These are phyloP conservation scores for Ceratosolen solmsi DNA, from an alignment of 1,140 invertebrate species.

Conservation along the genomic window DNA sequence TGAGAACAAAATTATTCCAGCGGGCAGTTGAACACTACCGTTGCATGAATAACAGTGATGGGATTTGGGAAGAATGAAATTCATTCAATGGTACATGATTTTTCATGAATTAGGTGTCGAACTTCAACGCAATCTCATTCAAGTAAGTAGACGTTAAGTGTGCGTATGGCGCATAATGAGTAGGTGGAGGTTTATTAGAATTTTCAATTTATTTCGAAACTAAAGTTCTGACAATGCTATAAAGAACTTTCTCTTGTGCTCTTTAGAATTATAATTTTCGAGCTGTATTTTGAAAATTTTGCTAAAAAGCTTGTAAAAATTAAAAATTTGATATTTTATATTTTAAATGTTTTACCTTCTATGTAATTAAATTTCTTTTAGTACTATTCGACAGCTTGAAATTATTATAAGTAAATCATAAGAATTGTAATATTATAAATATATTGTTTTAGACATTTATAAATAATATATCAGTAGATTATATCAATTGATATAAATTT, in stretches of 20 bases:
- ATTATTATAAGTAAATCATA: no score
- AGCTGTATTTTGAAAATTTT: neutral
- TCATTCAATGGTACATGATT: neutral
- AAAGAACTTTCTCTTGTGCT: neutral
- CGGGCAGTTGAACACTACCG: neutral
- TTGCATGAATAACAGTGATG: neutral
- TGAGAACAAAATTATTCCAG: slow-evolving; percentile 16
- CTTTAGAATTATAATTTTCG: neutral
- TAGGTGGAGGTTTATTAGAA: slow-evolving; percentile 15
- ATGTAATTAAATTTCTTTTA: no score
- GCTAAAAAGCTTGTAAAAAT: no score
- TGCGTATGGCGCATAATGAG: neutral
- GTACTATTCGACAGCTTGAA: no score
- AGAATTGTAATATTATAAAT: no score
- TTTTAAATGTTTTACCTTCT: no score
- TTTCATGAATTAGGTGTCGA: slow-evolving; percentile 19
- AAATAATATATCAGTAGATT: no score
- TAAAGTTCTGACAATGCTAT: neutral
- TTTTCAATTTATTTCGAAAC: slow-evolving; percentile 5
- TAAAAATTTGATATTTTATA: no score
- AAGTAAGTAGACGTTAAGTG: neutral
- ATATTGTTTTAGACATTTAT: no score
- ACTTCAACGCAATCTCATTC: neutral
- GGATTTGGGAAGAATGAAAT: neutral
- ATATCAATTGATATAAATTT: no score